Evolutionary conservation across 2,797 vertebrate genomes (phyloP), one percentile per base, ranked within the genome.

Genomic region (Champsocephalus gunnari): DNA sequence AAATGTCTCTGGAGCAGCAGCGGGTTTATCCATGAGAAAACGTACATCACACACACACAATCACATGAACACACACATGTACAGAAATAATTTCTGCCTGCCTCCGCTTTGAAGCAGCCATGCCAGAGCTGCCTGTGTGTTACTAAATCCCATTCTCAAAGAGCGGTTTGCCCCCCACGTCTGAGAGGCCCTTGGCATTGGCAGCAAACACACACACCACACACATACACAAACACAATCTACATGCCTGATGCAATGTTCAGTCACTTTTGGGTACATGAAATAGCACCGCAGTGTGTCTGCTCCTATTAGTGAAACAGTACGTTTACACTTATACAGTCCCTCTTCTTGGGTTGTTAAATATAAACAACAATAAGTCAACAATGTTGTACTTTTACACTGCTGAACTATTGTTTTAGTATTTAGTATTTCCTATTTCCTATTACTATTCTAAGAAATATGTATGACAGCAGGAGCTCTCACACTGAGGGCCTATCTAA

Each of bases 91-190:
- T 86, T 79, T 84, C 66, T 34, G 73, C 71, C 85, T 87, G 82
- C 81, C 66, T 89, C 79, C 28, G 62, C 92, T 92, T 93, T 92
- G 87, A 91, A 90, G 88, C 88, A 81, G 75, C 71, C 61, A 67
- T 87, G 84, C 86, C 87, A 82, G 81, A 84, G 79, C 81, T 19
- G 76, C 87, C 75, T 90, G 80, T 87, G 90, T 88, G 83, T 90
- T 87, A 81, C 85, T 87, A 93, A 94, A 93, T 93, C 92, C 82
- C 84, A 88, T 93, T 93, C 89, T 92, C 91, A 89, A 90, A 89
- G 88, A 92, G 77, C 68, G 19, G 85, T 92, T 92, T 89, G 88
- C 91, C 92, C 90, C 88, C 91, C 79, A 77, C 61, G 71, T 92
- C 77, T 90, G 73, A 83, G 75, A 89, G 89, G 82, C 92, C 87